Base-by-base conservation (phyloP, 2,113 vertebrate genomes). In the Pachycephala philippinensis region DNA sequence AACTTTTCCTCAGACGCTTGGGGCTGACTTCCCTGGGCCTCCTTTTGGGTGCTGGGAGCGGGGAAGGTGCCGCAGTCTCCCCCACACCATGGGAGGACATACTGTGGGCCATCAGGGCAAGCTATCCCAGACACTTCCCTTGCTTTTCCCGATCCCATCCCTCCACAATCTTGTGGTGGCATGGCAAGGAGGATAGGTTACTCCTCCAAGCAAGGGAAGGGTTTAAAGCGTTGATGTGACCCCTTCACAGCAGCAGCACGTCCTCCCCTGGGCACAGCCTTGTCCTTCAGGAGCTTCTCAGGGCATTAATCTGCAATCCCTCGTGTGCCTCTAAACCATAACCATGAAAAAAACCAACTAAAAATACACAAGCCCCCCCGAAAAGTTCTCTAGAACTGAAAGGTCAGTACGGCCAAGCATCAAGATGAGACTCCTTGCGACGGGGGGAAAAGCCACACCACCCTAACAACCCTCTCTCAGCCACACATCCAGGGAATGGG, bases 261-360 rank as follows among this genome's bases (percentile, higher is more conserved):
- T 72, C 92, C 93, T 94, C 85, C 85, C 85, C 56, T 85, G 64
- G 87, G 92, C 85, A 87, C 57, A 94, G 79, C 49, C 89, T 50
- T 88, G 75, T 97, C 95, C 92, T 98, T 90, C 54, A 44, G 97
- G 90, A 97, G 69, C 91, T 94, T 95, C 96, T 95, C 91, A 52
- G 82, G 93, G 77, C 83, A 54, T 92, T 68, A 77, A 96, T 49
- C 84, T 52, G 60, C 91, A 95, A 95, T 68, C 64, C 22, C 42
- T 92, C 75, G 6, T 21, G 64, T 93, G 74, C 72, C 81, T 97
- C 82, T 81, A 92, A 95, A 87, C 53, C 86, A 91, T 64, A 94
- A 94, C 92, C 86, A 87, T 44, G 85, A 93, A 92, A 66, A 95
- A 84, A 93, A 53, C 0, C 45, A 69, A 23, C 3, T 10, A 12